Conservation (phyloP, 2,113 vertebrate species). For the Scytalopus superciliaris region DNA sequence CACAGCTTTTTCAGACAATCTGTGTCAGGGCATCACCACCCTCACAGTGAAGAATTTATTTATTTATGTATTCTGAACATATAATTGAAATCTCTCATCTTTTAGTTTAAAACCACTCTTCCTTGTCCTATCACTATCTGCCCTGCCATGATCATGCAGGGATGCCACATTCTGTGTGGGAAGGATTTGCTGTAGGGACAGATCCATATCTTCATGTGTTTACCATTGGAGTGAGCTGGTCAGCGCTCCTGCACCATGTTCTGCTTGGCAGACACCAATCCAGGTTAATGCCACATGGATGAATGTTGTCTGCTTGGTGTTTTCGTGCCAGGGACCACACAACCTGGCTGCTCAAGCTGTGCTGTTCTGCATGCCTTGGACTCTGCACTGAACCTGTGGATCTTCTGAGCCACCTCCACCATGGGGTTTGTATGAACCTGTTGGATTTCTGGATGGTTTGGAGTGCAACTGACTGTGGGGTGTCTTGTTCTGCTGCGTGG, state of each 20-base stretch:
- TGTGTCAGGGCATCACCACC: background rate
- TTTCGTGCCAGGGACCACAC: background rate
- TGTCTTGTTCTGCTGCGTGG: background rate
- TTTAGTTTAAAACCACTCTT: background rate
- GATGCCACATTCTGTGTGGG: fast-evolving
- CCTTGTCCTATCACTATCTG: background rate
- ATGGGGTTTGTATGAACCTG: background rate
- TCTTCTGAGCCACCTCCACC: background rate
- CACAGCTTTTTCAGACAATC: background rate
- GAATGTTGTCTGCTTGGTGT: background rate
- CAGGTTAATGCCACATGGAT: background rate
- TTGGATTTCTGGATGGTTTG: background rate
- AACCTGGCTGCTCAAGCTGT: background rate
- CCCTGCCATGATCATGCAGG: background rate
- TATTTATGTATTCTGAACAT: background rate
- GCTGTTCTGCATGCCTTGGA: background rate
- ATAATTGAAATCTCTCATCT: background rate
- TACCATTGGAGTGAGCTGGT: background rate
- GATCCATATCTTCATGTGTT: background rate
- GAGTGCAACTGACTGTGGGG: background rate
- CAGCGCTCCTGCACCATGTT: background rate
- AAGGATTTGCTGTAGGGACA: background rate
- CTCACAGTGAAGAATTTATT: background rate
- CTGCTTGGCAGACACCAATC: background rate
- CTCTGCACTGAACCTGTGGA: background rate